Evolutionary conservation across 2,888 invertebrate species (phyloP), one percentile per base, ranked within the genome.

Genomic region (Agrochola circellaris): DNA sequence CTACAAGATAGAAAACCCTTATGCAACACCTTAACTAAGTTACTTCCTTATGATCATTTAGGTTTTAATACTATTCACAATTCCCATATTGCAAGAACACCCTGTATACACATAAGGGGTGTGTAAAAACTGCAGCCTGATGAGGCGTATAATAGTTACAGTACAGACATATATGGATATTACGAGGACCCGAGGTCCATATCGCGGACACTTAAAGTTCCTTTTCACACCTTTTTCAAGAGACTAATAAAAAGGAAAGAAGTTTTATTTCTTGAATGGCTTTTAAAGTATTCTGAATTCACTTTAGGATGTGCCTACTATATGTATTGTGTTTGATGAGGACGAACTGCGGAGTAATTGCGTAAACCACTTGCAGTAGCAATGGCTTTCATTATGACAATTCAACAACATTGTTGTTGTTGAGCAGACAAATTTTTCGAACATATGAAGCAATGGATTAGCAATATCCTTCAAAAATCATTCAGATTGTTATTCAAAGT

Each of bases 181-280:
- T 72, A 78, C 62, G 76, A 74, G 48, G 67, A n/a, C 56, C 73
- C 11, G 20, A 56, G 45, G 42, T n/a, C 73, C 70, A 77, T 82
- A 81, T 58, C 60, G 66, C 67, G 48, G 80, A 58, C 73, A 72
- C 66, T 80, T 82, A 66, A 83, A 78, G 65, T 82, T 76, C 78
- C 82, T 88, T 84, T 84, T 89, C 86, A 88, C 89, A 87, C 88
- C 89, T 89, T 79, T 72, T 75, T 69, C 65, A 71, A 70, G 56
- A 38, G 48, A 58, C 67, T 68, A 83, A 88, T 87, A 84, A 87
- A 42, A 88, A 69, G 30, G 26, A 79, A 84, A 76, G 70, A 73
- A 76, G 67, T 83, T 80, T 81, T 87, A 79, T 81, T 66, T 77
- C 74, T 76, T 83, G 45, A 78, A 81, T 81, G 60, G 73, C 73